Percentiles rank a stretch among this genome's conserved stretches.
Conservation (phyloP, 2,888 invertebrate genomes). For the Patella depressa region DNA sequence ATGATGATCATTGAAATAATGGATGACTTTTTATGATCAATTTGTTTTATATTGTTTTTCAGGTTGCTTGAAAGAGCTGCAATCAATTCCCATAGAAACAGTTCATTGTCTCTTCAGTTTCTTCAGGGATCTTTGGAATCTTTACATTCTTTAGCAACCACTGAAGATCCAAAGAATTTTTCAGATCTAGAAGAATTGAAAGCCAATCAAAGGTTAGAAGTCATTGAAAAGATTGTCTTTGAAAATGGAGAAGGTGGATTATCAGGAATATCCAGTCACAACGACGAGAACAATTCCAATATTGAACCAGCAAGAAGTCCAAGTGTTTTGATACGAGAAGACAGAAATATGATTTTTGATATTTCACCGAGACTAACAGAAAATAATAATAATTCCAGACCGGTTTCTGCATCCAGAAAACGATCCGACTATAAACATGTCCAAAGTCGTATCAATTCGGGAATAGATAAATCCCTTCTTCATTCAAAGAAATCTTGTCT, state of each 20-base stretch:
- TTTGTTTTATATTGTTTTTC: too few species aligned
- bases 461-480: not conserved
- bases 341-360: constrained; percentile 49
- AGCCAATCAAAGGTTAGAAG: constrained; percentile 42
- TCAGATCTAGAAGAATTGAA: constrained; percentile 43
- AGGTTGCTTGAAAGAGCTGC: too few species aligned
- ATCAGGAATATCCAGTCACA: constrained; percentile 22
- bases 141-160: too few species aligned
- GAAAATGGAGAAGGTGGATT: not conserved
- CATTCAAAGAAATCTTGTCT: not conserved
- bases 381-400: constrained; percentile 48
- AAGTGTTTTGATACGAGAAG: constrained; percentile 39
- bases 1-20: too few species aligned
- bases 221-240: not conserved
- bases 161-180: constrained; percentile 41
- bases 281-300: constrained; percentile 7
- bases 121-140: too few species aligned
- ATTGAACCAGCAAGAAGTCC: constrained; percentile 22
- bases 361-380: constrained; percentile 51
- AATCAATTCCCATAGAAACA: too few species aligned
- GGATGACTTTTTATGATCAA: too few species aligned
- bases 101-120: too few species aligned
- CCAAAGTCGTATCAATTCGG: not conserved
- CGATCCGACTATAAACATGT: not conserved
- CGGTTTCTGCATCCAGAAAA: constrained; percentile 24